Conservation (phyloP, 2,797 vertebrate species). For the Threskiornis aethiopicus region DNA sequence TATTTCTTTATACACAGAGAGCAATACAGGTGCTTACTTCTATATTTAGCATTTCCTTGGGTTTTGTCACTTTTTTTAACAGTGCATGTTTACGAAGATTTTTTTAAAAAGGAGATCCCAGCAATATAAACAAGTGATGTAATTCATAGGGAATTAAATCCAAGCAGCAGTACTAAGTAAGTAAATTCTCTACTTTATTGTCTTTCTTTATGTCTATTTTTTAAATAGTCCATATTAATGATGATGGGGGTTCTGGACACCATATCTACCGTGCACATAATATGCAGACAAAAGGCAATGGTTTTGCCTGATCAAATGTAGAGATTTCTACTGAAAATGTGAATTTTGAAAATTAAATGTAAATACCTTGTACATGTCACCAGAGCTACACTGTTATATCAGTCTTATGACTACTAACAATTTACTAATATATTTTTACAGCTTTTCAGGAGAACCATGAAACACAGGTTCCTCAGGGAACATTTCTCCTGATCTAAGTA, state of each 20-base stretch:
- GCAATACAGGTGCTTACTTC: not conserved
- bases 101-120: not conserved
- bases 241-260: not conserved
- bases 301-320: not conserved
- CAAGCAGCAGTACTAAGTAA: not conserved
- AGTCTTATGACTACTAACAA: not conserved
- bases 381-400: not conserved
- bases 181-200: not conserved
- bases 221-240: not conserved
- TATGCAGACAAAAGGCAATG: not conserved
- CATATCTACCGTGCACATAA: not conserved
- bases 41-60: not conserved
- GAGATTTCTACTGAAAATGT: not conserved
- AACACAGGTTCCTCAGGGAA: not conserved
- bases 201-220: not conserved
- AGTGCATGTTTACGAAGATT: not conserved
- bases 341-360: not conserved
- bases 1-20: not conserved
- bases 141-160: not conserved
- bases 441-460: not conserved
- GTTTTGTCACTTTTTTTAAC: not conserved
- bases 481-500: not conserved
- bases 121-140: not conserved
- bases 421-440: not conserved
- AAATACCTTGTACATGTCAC: not conserved